Conservation (phyloP, 2,888 invertebrate genomes). For the Caenorhabditis panamensis region DNA sequence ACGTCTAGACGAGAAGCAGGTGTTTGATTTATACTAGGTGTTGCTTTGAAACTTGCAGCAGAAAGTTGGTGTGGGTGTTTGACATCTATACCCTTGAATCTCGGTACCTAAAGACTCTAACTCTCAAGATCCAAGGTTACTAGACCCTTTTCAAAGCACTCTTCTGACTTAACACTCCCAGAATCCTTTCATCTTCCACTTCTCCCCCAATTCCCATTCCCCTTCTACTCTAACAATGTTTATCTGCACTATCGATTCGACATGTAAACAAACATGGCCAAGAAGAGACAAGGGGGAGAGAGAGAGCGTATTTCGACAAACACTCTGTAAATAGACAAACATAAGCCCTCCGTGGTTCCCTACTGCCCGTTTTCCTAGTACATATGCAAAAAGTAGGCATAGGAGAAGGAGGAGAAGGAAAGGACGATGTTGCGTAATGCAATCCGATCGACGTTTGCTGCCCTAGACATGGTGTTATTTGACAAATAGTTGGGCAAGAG, state of each 20-base stretch:
- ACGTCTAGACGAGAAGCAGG: slow-evolving; percentile 9
- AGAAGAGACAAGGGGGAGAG: slow-evolving; percentile 6
- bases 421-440: slow-evolving; percentile 19
- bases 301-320: slow-evolving; percentile 51
- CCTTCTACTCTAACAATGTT: slow-evolving; percentile 38
- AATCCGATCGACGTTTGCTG: slow-evolving; percentile 2
- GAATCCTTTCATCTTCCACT: not conserved
- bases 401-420: not conserved
- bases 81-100: too few relatives aligned
- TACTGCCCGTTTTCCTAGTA: slow-evolving; percentile 8
- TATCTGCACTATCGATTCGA: slow-evolving; percentile 68
- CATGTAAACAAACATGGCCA: slow-evolving; percentile 61
- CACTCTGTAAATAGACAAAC: slow-evolving; percentile 61
- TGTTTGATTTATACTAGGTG: slow-evolving; percentile 34
- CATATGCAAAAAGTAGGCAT: not conserved
- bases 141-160: not conserved
- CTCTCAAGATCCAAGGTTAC: too few relatives aligned
- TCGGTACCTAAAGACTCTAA: too few relatives aligned
- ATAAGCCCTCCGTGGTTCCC: slow-evolving; percentile 8
- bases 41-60: slow-evolving; percentile 6
- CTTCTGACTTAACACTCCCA: not conserved
- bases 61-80: too few relatives aligned
- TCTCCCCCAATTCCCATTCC: slow-evolving; percentile 3
- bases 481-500: slow-evolving; percentile 24
- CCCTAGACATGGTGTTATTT: slow-evolving; percentile 18